Evolutionary conservation across 2,113 vertebrate species (phyloP).

Genomic region (Arenaria interpres): DNA sequence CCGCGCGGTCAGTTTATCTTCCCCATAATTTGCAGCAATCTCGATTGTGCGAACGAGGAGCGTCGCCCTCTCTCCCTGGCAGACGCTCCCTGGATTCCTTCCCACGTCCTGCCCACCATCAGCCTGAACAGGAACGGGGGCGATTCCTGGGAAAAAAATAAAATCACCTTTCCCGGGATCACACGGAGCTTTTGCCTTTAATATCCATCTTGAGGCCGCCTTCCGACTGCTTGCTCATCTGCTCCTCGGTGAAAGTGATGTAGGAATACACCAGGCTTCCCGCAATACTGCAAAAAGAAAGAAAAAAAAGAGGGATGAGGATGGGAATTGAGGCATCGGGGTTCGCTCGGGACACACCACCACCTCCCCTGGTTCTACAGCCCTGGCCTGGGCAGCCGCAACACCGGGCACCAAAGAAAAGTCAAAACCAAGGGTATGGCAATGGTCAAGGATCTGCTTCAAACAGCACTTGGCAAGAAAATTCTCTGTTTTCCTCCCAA

Average conservation of each 20-base stretch:
- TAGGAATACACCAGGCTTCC: conserved; percentile 97
- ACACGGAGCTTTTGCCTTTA: conserved; percentile 82
- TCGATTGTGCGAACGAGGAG: conserved; percentile 36
- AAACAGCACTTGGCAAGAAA: no score
- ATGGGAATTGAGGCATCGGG: no score
- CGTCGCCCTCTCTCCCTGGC: background rate
- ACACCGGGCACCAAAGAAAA: no score
- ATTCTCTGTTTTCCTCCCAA: no score
- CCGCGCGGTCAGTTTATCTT: background rate
- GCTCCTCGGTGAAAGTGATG: conserved; percentile 92
- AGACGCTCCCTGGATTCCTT: background rate
- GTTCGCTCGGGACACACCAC: no score
- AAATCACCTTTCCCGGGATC: conserved; percentile 4
- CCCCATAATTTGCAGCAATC: conserved; percentile 30
- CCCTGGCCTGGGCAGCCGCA: no score
- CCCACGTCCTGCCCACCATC: background rate
- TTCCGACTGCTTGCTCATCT: conserved; percentile 80
- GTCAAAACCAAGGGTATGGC: no score
- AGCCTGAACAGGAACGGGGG: background rate
- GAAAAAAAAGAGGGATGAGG: background rate
- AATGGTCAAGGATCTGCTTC: no score
- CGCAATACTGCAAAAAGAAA: conserved; percentile 82
- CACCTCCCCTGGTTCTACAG: no score
- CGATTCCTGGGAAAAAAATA: background rate
- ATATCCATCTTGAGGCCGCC: conserved; percentile 75